A percentile compares a stretch with the other conserved stretches of the same genome.
Conservation (phyloP, 2,113 vertebrate species). For the Scomber scombrus region DNA sequence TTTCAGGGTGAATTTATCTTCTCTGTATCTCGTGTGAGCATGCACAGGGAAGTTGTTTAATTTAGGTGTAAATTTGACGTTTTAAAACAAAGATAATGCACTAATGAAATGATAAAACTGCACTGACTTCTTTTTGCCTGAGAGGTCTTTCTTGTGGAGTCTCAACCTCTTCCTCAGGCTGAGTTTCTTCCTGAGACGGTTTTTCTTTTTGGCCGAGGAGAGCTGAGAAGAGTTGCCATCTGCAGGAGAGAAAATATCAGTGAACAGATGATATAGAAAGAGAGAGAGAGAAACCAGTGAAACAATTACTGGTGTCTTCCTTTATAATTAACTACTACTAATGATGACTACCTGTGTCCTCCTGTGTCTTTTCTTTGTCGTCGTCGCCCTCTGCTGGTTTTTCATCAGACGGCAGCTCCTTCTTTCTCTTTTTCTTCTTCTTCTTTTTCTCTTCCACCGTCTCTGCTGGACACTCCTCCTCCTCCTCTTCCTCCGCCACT, state of each 20-base stretch:
- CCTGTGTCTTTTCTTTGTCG: background rate
- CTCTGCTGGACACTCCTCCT: background rate
- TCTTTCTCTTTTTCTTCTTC: slow-evolving; percentile 37
- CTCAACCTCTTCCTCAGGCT: slow-evolving; percentile 44
- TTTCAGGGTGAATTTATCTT: too few species aligned
- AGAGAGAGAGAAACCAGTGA: background rate
- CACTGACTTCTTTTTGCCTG: slow-evolving; percentile 50
- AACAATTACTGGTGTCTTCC: too few species aligned
- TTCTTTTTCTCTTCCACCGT: slow-evolving; percentile 6
- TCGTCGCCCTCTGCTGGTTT: slow-evolving; percentile 54
- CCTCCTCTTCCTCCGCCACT: background rate
- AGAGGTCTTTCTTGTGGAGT: background rate
- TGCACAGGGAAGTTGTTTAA: too few species aligned
- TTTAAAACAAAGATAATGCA: too few species aligned
- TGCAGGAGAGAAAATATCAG: background rate
- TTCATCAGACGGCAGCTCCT: slow-evolving; percentile 34
- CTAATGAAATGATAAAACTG: too few species aligned
- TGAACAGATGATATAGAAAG: too few species aligned
- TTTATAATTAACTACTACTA: too few species aligned
- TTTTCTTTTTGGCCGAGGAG: slow-evolving; percentile 40
- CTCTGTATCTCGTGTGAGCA: too few species aligned
- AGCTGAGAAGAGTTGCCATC: background rate
- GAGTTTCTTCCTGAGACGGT: slow-evolving; percentile 44
- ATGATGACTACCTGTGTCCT: slow-evolving; percentile 29
- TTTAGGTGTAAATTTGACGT: too few species aligned